Evolutionary conservation across 2,888 invertebrate genomes (phyloP).

Genomic region (Seira ritae): DNA sequence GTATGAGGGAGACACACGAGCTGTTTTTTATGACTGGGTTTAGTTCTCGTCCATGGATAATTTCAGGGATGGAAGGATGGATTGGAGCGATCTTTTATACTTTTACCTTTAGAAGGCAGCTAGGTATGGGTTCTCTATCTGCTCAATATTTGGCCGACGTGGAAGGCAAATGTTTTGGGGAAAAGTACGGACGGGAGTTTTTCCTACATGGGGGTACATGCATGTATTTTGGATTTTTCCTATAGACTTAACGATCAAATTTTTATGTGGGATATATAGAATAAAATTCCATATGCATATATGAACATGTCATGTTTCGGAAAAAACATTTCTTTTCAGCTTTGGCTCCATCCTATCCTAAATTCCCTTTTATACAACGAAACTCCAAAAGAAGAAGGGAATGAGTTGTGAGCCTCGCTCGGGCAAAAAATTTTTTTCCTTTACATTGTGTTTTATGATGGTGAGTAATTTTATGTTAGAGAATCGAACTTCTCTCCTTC

Average conservation of each 20-base stretch:
- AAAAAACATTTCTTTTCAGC: constrained; percentile 36
- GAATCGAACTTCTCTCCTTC: too few relatives aligned
- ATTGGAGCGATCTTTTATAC: constrained; percentile 62
- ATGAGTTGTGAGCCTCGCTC: too few relatives aligned
- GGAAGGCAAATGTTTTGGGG: constrained; percentile 59
- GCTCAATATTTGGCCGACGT: constrained; percentile 56
- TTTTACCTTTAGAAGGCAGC: constrained; percentile 64
- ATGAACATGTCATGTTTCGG: too few relatives aligned
- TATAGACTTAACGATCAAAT: too few relatives aligned
- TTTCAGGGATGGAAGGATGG: constrained; percentile 60
- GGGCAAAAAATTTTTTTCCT: too few relatives aligned
- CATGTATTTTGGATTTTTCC: constrained; percentile 44
- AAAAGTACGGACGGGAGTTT: constrained; percentile 61
- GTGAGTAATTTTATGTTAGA: too few relatives aligned
- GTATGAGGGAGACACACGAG: constrained; percentile 20
- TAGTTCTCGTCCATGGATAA: constrained; percentile 51
- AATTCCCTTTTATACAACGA: constrained; percentile 9
- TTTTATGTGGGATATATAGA: too few relatives aligned
- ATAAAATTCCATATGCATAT: too few relatives aligned
- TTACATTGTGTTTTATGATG: too few relatives aligned
- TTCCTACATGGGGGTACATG: too few relatives aligned
- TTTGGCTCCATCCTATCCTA: constrained; percentile 43
- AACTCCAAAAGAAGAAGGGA: too few relatives aligned
- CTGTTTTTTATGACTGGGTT: constrained; percentile 23
- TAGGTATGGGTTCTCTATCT: constrained; percentile 62